These are phyloP conservation scores for Ormyrus rosae DNA, from an alignment of 2,888 invertebrate genomes.

Conservation along the genomic window DNA sequence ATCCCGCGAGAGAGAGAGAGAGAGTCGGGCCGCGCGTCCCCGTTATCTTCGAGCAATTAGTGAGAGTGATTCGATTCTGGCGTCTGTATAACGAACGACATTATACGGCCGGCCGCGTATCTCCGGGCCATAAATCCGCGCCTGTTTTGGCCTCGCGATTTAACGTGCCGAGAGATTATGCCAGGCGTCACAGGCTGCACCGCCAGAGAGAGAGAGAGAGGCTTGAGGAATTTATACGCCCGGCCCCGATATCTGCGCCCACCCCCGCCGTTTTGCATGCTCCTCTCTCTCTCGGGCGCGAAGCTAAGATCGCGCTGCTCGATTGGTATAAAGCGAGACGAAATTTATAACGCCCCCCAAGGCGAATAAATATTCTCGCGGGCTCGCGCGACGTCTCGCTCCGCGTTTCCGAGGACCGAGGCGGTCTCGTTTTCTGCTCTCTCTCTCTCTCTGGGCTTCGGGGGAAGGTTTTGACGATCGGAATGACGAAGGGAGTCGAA, in stretches of 20 bases:
- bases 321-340: slow-evolving; percentile 57
- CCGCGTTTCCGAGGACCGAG: no score
- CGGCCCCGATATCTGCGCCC: slow-evolving; percentile 70
- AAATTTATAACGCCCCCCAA: slow-evolving; percentile 61
- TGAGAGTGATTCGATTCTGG: slow-evolving; percentile 63
- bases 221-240: slow-evolving; percentile 73
- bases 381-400: neutral
- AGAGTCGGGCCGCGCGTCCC: neutral
- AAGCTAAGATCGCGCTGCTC: slow-evolving; percentile 63
- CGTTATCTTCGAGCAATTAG: slow-evolving; percentile 66
- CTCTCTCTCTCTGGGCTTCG: no score
- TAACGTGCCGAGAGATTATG: slow-evolving; percentile 35
- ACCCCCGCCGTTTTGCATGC: slow-evolving; percentile 66
- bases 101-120: slow-evolving; percentile 30
- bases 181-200: slow-evolving; percentile 62
- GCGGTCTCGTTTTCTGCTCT: no score
- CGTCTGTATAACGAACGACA: neutral
- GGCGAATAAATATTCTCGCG: slow-evolving; percentile 47
- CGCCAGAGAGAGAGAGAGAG: slow-evolving; percentile 59
- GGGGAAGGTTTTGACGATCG: no score
- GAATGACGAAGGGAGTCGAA: no score
- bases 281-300: slow-evolving; percentile 42
- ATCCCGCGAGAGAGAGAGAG: neutral
- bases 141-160: slow-evolving; percentile 60
- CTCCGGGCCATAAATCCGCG: slow-evolving; percentile 51